Evolutionary conservation across 2,888 invertebrate species (phyloP).

Genomic region (Chymomyza fuscimana): DNA sequence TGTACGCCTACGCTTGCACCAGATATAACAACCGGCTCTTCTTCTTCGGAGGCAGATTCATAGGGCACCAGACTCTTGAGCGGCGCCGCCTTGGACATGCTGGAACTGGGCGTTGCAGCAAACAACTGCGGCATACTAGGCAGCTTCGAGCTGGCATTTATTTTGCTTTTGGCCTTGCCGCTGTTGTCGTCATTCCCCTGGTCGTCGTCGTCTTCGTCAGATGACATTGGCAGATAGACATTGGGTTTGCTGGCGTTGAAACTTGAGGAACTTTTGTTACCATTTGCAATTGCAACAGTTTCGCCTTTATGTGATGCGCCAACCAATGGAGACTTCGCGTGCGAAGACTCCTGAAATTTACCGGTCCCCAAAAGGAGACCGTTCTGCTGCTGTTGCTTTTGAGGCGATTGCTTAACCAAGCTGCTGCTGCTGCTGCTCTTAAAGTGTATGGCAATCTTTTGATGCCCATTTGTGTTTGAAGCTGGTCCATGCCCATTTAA

Average conservation of each 20-base stretch:
- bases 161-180: slow-evolving; percentile 54
- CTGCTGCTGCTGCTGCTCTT: slow-evolving; percentile 31
- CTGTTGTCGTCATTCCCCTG: slow-evolving; percentile 33
- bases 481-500: slow-evolving; percentile 47
- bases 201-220: slow-evolving; percentile 54
- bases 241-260: slow-evolving; percentile 35
- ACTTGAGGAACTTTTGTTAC: slow-evolving; percentile 71
- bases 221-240: slow-evolving; percentile 64
- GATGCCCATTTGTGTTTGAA: slow-evolving; percentile 13
- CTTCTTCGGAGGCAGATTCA: slow-evolving; percentile 82
- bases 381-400: slow-evolving; percentile 47
- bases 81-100: slow-evolving; percentile 28
- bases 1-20: slow-evolving; percentile 18
- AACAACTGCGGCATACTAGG: slow-evolving; percentile 79
- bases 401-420: slow-evolving; percentile 10
- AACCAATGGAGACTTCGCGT: slow-evolving; percentile 66
- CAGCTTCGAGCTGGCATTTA: slow-evolving; percentile 67
- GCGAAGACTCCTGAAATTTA: slow-evolving; percentile 70
- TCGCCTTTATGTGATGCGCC: slow-evolving; percentile 65
- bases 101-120: slow-evolving; percentile 33
- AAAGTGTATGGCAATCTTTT: slow-evolving; percentile 54
- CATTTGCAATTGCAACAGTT: slow-evolving; percentile 57
- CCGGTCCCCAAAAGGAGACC: slow-evolving; percentile 57
- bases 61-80: slow-evolving; percentile 82
- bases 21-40: slow-evolving; percentile 34